phyloP scores from a whole-genome alignment of 2,888 invertebrate genomes.

The Neuroscelio doddi region DNA sequence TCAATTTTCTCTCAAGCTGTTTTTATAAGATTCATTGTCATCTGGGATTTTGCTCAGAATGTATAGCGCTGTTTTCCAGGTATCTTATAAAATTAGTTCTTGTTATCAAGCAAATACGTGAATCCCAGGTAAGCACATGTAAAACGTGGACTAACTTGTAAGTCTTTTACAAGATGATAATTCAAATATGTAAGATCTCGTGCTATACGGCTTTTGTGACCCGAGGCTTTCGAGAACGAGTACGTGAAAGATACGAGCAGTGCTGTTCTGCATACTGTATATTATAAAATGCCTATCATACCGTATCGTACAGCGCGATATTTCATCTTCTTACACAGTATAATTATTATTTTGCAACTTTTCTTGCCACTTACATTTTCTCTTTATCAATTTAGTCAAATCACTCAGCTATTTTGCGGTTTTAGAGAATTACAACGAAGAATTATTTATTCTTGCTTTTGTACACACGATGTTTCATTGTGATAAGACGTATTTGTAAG shows the following conservation, averaged over 20 bases:
- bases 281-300: slow-evolving; percentile 35
- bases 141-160: slow-evolving; percentile 26
- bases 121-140: slow-evolving; percentile 34
- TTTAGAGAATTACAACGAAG: too few species aligned
- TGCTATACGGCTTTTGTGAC: slow-evolving; percentile 28
- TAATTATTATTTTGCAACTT: slow-evolving; percentile 2
- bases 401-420: too few species aligned
- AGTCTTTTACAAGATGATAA: slow-evolving; percentile 40
- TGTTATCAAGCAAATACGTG: slow-evolving; percentile 28
- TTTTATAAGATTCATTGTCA: too few species aligned
- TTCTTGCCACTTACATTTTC: neutral
- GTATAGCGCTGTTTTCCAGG: too few species aligned
- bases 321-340: neutral
- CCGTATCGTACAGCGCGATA: slow-evolving; percentile 5
- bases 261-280: slow-evolving; percentile 34
- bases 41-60: too few species aligned
- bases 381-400: too few species aligned
- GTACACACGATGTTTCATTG: too few species aligned
- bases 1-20: too few species aligned
- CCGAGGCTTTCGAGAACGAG: slow-evolving; percentile 35
- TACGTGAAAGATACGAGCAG: slow-evolving; percentile 34
- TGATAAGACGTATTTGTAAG: too few species aligned
- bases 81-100: slow-evolving; percentile 19
- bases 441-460: too few species aligned
- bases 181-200: slow-evolving; percentile 40